Percentiles rank a stretch among this genome's conserved stretches.
phyloP scores from a whole-genome alignment of 2,888 invertebrate genomes.

The Meiosimyza platycephala region DNA sequence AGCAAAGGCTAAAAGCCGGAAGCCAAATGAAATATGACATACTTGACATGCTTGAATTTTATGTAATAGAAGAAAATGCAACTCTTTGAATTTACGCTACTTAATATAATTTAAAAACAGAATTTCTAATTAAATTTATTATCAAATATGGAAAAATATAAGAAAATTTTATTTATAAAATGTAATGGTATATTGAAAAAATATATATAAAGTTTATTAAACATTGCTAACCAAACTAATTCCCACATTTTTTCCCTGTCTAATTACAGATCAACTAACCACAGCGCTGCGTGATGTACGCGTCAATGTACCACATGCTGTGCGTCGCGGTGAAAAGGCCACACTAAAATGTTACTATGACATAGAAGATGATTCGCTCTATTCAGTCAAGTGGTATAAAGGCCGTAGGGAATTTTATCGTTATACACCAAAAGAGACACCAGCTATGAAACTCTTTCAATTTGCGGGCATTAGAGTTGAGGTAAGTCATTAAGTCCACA shows the following conservation, averaged over 20 bases:
- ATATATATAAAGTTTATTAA: not conserved
- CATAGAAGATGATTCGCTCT: constrained; percentile 79
- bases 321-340: constrained; percentile 73
- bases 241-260: not conserved
- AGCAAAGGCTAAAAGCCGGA: too few relatives aligned
- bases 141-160: not conserved
- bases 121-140: not conserved
- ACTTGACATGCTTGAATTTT: too few relatives aligned
- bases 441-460: constrained; percentile 77
- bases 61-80: too few relatives aligned
- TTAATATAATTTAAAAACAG: too few relatives aligned
- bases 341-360: constrained; percentile 78
- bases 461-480: constrained; percentile 79
- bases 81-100: too few relatives aligned
- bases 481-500: constrained; percentile 71
- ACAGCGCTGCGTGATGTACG: constrained; percentile 71
- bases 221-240: not conserved
- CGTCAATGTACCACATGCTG: constrained; percentile 74
- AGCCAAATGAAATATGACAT: too few relatives aligned
- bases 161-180: not conserved
- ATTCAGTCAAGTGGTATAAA: constrained; percentile 87
- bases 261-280: constrained; percentile 49
- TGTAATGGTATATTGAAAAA: too few relatives aligned
- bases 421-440: constrained; percentile 78
- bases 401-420: constrained; percentile 85